Evolutionary conservation across 2,797 vertebrate species (phyloP).

Genomic region (Lerista edwardsae): DNA sequence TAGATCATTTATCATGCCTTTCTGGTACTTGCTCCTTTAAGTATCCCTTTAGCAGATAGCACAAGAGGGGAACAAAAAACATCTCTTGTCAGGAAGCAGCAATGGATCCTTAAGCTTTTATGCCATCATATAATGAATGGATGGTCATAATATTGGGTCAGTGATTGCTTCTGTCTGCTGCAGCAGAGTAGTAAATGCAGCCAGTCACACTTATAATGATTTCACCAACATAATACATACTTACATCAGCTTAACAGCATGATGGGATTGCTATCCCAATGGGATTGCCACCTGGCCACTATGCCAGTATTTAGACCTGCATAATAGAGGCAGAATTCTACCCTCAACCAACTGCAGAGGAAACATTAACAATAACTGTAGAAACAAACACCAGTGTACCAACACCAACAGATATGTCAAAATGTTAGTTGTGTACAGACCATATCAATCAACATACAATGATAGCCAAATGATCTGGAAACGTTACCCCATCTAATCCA

Average conservation of each 20-base stretch:
- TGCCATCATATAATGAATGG: rapidly evolving
- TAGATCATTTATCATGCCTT: background rate
- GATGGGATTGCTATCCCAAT: background rate
- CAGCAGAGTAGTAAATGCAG: constrained; percentile 35
- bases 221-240: background rate
- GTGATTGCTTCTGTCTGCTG: constrained; percentile 26
- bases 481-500: background rate
- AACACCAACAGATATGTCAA: background rate
- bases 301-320: too few species aligned
- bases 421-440: too few species aligned
- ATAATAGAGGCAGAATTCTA: background rate
- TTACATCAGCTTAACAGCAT: constrained; percentile 18
- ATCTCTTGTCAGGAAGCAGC: background rate
- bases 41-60: background rate
- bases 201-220: background rate
- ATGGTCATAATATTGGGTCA: background rate
- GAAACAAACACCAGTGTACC: background rate
- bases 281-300: background rate
- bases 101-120: background rate
- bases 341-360: background rate
- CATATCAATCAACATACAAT: background rate
- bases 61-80: background rate
- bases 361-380: background rate
- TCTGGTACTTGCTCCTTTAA: background rate
- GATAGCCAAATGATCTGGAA: background rate